phyloP scores from a whole-genome alignment of 1,140 invertebrate genomes.

The Brachionus sp. region DNA sequence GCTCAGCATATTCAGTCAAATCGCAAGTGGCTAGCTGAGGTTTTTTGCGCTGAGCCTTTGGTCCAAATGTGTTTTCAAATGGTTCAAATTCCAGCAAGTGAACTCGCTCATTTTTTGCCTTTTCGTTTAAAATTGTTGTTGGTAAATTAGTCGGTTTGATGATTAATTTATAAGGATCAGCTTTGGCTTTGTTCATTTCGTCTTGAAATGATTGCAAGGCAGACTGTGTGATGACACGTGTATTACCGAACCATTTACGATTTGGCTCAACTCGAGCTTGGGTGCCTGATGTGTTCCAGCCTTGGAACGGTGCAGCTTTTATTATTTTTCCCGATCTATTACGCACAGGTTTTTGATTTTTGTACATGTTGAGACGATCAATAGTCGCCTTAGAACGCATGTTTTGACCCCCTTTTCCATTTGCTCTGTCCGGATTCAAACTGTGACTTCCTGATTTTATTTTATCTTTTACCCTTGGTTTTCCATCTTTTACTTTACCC shows the following conservation, averaged over 20 bases:
- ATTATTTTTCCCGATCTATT: slow-evolving; percentile 86
- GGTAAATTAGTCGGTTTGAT: slow-evolving; percentile 94
- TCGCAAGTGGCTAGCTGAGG: slow-evolving; percentile 72
- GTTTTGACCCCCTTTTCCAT: slow-evolving; percentile 23
- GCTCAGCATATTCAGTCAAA: slow-evolving; percentile 53
- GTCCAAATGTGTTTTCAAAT: slow-evolving; percentile 89
- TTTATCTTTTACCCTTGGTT: background rate
- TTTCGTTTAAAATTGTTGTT: slow-evolving; percentile 87
- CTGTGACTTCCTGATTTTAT: slow-evolving; percentile 37
- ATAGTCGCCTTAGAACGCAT: slow-evolving; percentile 74
- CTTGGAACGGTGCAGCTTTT: slow-evolving; percentile 88
- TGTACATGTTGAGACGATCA: slow-evolving; percentile 93
- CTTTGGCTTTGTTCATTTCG: slow-evolving; percentile 85
- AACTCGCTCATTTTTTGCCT: slow-evolving; percentile 74
- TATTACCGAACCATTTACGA: slow-evolving; percentile 92
- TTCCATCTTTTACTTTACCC: background rate
- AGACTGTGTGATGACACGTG: slow-evolving; percentile 76
- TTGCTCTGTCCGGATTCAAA: slow-evolving; percentile 41
- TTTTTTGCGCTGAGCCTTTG: slow-evolving; percentile 83
- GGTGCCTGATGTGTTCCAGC: slow-evolving; percentile 78
- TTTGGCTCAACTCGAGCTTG: slow-evolving; percentile 91
- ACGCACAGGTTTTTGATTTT: slow-evolving; percentile 89
- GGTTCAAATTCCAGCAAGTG: slow-evolving; percentile 92
- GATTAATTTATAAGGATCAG: slow-evolving; percentile 93
- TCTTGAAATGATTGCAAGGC: slow-evolving; percentile 94